Conservation (phyloP, 2,888 invertebrate genomes). For the Sabellastarte sp. region DNA sequence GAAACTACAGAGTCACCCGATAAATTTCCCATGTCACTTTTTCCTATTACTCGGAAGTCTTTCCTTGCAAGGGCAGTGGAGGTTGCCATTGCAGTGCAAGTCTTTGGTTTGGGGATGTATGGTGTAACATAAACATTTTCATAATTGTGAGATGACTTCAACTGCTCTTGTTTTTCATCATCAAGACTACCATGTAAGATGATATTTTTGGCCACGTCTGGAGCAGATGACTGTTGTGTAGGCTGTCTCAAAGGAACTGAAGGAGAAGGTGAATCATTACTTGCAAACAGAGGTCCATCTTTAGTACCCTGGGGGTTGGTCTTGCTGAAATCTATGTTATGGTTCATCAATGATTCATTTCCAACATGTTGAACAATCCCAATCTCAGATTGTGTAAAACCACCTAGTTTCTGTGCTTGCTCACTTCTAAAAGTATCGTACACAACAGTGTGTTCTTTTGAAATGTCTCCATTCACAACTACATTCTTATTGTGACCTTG, state of each 20-base stretch:
- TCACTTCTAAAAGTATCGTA: too few relatives aligned
- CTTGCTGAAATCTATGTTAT: background rate
- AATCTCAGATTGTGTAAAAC: too few relatives aligned
- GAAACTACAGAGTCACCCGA: slow-evolving; percentile 9
- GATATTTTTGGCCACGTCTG: background rate
- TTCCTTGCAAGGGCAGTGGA: slow-evolving; percentile 2
- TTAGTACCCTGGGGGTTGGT: background rate
- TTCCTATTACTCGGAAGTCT: background rate
- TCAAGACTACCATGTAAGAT: background rate
- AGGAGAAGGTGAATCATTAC: background rate
- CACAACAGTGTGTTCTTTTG: too few relatives aligned
- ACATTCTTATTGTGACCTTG: too few relatives aligned
- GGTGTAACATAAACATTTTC: background rate
- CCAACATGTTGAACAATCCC: too few relatives aligned
- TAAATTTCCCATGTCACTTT: background rate
- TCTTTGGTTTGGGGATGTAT: background rate
- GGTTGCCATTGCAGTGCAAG: background rate
- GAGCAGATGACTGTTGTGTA: background rate
- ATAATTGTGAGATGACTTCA: background rate
- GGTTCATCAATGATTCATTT: background rate
- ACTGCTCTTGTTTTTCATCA: too few relatives aligned
- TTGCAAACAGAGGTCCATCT: background rate
- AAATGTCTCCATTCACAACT: too few relatives aligned
- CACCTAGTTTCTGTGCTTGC: too few relatives aligned
- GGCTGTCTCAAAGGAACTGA: background rate